Conservation (phyloP, 2,888 invertebrate species). For the Eulithis prunata region DNA sequence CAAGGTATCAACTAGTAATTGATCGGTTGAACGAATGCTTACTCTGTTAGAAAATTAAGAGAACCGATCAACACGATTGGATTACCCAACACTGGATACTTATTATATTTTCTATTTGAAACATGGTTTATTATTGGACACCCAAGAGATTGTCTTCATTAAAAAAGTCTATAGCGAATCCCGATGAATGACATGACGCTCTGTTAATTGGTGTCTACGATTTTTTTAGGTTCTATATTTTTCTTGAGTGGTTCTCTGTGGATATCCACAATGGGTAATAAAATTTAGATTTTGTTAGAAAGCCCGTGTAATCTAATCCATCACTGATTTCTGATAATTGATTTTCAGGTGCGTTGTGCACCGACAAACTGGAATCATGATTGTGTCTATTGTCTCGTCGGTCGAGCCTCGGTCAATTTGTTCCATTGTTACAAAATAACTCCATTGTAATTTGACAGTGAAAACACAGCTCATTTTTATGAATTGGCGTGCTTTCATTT, state of each 20-base stretch:
- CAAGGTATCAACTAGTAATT: slow-evolving; percentile 6
- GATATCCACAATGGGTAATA: no score
- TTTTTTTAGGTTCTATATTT: no score
- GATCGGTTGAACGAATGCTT: slow-evolving; percentile 19
- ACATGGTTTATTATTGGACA: slow-evolving; percentile 3
- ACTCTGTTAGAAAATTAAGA: slow-evolving; percentile 36
- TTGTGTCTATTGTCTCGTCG: slow-evolving; percentile 72
- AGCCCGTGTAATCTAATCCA: slow-evolving; percentile 44
- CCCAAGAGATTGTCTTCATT: slow-evolving; percentile 3
- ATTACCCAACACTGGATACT: slow-evolving; percentile 6
- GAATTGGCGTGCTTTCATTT: slow-evolving; percentile 35
- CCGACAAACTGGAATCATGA: slow-evolving; percentile 73
- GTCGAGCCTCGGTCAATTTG: slow-evolving; percentile 70
- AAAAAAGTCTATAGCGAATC: neutral
- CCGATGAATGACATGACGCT: no score
- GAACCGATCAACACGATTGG: slow-evolving; percentile 18
- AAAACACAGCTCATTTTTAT: slow-evolving; percentile 43
- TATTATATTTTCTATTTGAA: slow-evolving; percentile 26
- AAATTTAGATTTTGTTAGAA: neutral
- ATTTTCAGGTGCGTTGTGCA: slow-evolving; percentile 55
- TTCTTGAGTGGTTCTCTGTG: no score
- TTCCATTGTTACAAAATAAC: slow-evolving; percentile 76
- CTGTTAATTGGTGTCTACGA: no score
- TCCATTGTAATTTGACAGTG: slow-evolving; percentile 65
- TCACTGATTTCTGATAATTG: slow-evolving; percentile 63